Base-by-base conservation (phyloP, 2,888 invertebrate species). In the Theretra japonica region DNA sequence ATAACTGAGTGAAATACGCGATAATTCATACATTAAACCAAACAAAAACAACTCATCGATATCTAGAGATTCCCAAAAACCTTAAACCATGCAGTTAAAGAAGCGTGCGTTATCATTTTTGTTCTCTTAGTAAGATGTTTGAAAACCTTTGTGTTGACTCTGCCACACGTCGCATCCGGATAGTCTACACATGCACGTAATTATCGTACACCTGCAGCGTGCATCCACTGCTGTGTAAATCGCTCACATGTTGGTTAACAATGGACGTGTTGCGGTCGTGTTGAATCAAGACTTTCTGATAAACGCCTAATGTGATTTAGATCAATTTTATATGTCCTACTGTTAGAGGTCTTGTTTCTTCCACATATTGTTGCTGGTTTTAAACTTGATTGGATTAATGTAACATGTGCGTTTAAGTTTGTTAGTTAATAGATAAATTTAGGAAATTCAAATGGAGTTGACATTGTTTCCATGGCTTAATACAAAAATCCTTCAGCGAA, bases 181-280 rank as follows among this genome's bases (percentile, higher is more conserved):
- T 23, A 65, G 41, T 48, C 21, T 21, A 65, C 48, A 65, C 60
- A 60, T 60, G 33, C n/a, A 33, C 23, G 17, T 48, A 65, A 65
- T 48, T 65, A 41, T 65, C 48, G 41, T 65, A 41, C 65, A 65
- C 65, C 65, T 65, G 65, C 65, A 65, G 17, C 65, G 21, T 48
- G 48, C 23, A 65, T 48, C 65, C 60, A 30, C 21, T 33, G 21
- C 41, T 41, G 41, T 65, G 48, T 41, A 65, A 62, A 62, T 65
- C 41, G 65, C 23, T 65, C 23, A 21, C 41, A 41, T 65, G 33
- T 65, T 65, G 17, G 65, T 65, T 48, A 41, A 65, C 65, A 65
- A 48, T n/a, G 30, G 53, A n/a, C 28, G 30, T 65, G 65, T 48
- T 23, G 65, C 65, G 23, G 65, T 21, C 48, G 17, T 48, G 21